phyloP scores from a whole-genome alignment of 2,797 vertebrate genomes.

The Allobates femoralis region DNA sequence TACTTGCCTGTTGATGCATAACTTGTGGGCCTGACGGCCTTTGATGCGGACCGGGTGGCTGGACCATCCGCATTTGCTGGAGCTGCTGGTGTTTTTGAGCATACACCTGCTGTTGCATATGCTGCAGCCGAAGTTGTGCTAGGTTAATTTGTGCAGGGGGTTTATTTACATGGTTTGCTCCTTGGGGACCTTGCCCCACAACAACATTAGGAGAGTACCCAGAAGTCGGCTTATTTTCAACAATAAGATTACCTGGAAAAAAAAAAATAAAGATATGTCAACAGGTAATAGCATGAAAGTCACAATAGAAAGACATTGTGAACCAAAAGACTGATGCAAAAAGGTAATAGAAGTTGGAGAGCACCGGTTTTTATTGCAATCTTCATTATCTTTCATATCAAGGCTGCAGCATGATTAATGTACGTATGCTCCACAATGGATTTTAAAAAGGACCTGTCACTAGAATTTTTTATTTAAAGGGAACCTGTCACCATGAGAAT shows the following conservation, averaged over 20 bases:
- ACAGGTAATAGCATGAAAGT: neutral
- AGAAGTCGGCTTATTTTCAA: conserved; percentile 90
- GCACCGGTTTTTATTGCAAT: too few relatives aligned
- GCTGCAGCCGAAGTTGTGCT: conserved; percentile 94
- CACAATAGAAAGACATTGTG: neutral
- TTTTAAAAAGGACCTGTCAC: too few relatives aligned
- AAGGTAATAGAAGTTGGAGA: too few relatives aligned
- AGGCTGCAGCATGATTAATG: too few relatives aligned
- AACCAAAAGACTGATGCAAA: too few relatives aligned
- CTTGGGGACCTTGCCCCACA: conserved; percentile 87
- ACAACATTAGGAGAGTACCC: conserved; percentile 87
- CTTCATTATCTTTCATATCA: too few relatives aligned
- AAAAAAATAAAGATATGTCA: neutral
- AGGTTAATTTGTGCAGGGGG: conserved; percentile 94
- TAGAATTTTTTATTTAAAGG: too few relatives aligned
- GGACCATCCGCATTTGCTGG: conserved; percentile 82
- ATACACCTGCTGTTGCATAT: conserved; percentile 94
- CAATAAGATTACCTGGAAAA: conserved; percentile 89
- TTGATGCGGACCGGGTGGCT: conserved; percentile 81
- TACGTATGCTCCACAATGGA: too few relatives aligned
- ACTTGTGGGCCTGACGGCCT: conserved; percentile 83
- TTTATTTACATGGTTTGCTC: conserved; percentile 86
- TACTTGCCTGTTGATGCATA: conserved; percentile 91
- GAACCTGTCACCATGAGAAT: too few relatives aligned
- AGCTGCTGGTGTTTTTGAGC: conserved; percentile 90